Percentiles rank a stretch among this genome's conserved stretches.
Evolutionary conservation across 2,888 invertebrate species (phyloP).

Genomic region (Sericinus montela): DNA sequence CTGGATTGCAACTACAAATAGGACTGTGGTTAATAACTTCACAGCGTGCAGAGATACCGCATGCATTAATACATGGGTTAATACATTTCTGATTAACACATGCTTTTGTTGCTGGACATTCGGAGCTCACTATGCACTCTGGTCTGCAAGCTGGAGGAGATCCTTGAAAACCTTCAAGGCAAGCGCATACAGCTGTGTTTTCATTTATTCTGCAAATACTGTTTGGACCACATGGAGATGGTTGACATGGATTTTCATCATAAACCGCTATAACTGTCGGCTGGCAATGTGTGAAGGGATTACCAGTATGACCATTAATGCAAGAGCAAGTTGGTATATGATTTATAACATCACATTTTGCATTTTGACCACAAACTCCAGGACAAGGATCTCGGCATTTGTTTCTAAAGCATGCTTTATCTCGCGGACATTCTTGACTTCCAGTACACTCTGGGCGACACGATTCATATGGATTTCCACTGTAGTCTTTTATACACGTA

Average conservation of each 20-base stretch:
- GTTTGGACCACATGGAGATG: constrained; percentile 88
- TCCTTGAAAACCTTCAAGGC: constrained; percentile 86
- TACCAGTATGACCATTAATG: constrained; percentile 83
- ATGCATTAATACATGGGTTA: constrained; percentile 90
- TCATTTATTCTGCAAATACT: constrained; percentile 88
- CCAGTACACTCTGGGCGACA: constrained; percentile 87
- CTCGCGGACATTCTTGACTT: constrained; percentile 84
- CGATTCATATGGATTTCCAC: constrained; percentile 84
- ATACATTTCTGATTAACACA: constrained; percentile 90
- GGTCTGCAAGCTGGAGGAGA: constrained; percentile 90
- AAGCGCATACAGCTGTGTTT: constrained; percentile 89
- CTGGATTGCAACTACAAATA: constrained; percentile 88
- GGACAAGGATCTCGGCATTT: constrained; percentile 88
- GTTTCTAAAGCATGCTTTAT: constrained; percentile 85
- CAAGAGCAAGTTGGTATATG: constrained; percentile 87
- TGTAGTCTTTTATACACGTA: constrained; percentile 82
- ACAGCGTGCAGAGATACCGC: constrained; percentile 87
- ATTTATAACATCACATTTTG: constrained; percentile 86
- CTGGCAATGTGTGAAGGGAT: constrained; percentile 82
- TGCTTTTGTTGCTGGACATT: constrained; percentile 89
- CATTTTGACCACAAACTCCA: constrained; percentile 85
- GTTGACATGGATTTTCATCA: constrained; percentile 84
- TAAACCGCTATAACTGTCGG: constrained; percentile 43
- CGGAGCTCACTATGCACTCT: constrained; percentile 90
- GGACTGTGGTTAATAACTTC: constrained; percentile 92